Base-by-base conservation (phyloP, 53 echinoderm and acorn worm species). In the Holothuria scabra region DNA sequence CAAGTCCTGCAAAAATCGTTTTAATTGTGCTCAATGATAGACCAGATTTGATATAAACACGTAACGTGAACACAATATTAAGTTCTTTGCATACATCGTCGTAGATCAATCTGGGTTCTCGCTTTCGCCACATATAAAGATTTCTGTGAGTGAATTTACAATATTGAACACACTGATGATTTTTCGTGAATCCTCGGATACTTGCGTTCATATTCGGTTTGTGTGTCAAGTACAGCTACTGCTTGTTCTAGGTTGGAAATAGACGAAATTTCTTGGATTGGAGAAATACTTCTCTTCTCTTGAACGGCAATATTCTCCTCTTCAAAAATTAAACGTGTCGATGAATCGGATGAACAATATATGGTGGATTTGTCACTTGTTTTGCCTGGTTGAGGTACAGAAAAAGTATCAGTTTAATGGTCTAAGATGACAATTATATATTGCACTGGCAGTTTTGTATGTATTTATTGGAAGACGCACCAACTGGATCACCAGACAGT, bases 91-190 rank as follows among this genome's bases (percentile, higher is more conserved):
- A n/a, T n/a, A n/a, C n/a, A n/a, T n/a, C n/a, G n/a, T n/a, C n/a
- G n/a, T n/a, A n/a, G n/a, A n/a, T n/a, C n/a, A n/a, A n/a, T n/a
- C n/a, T n/a, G n/a, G n/a, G n/a, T n/a, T n/a, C n/a, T n/a, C n/a
- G n/a, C n/a, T 41, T 10, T 41, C 3, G 41, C 41, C 41, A 41
- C 2, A 41, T 52, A 52, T 52, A 16, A 12, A 52, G 14, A 64
- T 16, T 8, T 21, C 23, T 22, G 10, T 13, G 5, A 16, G 14
- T n/a, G 1, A 30, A 64, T 19, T 63, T 30, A 64, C 14, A 64
- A 9, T 64, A 64, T 64, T 10, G 64, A 26, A 64, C 64, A 64
- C 23, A 64, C 64, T 30, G 23, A 64, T 64, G 64, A 64, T 22
- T 64, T 64, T 30, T 30, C 23, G 0, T 28, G 64, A 52, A 14